Evolutionary conservation across 2,888 invertebrate species (phyloP), one percentile per base, ranked within the genome.

Genomic region (Neria commutata): DNA sequence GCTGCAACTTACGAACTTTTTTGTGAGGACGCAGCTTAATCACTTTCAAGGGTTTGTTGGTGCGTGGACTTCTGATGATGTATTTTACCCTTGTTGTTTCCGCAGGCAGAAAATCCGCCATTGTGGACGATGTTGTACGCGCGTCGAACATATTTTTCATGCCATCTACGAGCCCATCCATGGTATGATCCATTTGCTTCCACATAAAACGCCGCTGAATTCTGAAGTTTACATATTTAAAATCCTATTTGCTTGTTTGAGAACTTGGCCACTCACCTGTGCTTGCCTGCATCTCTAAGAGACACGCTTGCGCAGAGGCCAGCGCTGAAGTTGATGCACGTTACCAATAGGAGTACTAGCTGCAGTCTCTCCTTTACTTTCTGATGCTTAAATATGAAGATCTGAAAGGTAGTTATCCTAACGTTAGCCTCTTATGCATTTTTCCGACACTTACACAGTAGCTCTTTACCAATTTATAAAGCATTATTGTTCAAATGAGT

Each of bases 171-270:
- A 78, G 50, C 1, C 68, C 71, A 23, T 77, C 74, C 61, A 79
- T 74, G 8, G 74, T 72, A 24, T 76, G 75, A 48, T 79, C 79
- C 73, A 80, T 75, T 60, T 81, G 75, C 37, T 76, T 75, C 81
- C 81, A 81, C 81, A 81, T 80, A 47, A 81, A 81, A 24, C 81
- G 80, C 0, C 81, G 74, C 57, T 81, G 79, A 37, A 78, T 73
- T 69, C 72, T 76, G 54, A 3, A 34, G 29, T 23, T n/a, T 29
- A 50, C 3, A n/a, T n/a, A n/a, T n/a, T n/a, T n/a, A n/a, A n/a
- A n/a, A n/a, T n/a, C n/a, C n/a, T n/a, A n/a, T n/a, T n/a, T n/a
- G n/a, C n/a, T n/a, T n/a, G n/a, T n/a, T n/a, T n/a, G n/a, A n/a
- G n/a, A n/a, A n/a, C n/a, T n/a, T n/a, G n/a, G n/a, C n/a, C n/a